phyloP scores from a whole-genome alignment of 2,888 invertebrate species.

The Ganaspis brasiliensis region DNA sequence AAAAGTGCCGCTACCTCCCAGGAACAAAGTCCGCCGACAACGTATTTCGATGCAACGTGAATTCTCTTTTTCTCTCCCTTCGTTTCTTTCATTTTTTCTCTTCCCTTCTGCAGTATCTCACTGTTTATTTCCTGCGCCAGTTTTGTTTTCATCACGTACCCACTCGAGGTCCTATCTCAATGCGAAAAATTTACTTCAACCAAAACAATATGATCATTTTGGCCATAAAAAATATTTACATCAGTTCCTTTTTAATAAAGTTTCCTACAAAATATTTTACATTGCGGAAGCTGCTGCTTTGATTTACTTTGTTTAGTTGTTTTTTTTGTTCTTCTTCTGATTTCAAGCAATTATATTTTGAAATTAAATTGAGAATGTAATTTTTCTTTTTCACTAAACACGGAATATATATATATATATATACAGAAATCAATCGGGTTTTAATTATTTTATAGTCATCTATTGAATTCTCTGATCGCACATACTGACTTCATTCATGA shows the following conservation, averaged over 20 bases:
- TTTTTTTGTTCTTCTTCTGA: background rate
- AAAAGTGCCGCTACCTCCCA: slow-evolving; percentile 71
- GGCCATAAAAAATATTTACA: background rate
- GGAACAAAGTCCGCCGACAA: slow-evolving; percentile 76
- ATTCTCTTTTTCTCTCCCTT: slow-evolving; percentile 26
- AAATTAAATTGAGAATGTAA: background rate
- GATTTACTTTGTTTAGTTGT: too few species aligned
- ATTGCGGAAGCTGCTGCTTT: too few species aligned
- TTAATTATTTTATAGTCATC: slow-evolving; percentile 18
- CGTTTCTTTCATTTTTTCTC: slow-evolving; percentile 15
- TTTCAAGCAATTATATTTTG: background rate
- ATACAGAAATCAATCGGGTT: slow-evolving; percentile 11
- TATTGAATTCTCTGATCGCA: slow-evolving; percentile 3
- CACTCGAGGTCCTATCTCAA: slow-evolving; percentile 28
- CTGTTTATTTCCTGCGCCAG: slow-evolving; percentile 33
- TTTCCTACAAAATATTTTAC: background rate
- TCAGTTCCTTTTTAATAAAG: background rate
- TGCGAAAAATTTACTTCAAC: slow-evolving; percentile 13
- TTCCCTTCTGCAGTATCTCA: slow-evolving; percentile 33
- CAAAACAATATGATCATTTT: slow-evolving; percentile 24
- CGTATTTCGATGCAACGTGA: slow-evolving; percentile 66
- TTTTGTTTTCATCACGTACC: slow-evolving; percentile 39
- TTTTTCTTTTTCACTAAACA: background rate
- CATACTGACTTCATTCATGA: slow-evolving; percentile 15
- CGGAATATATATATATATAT: too few species aligned